phyloP scores from a whole-genome alignment of 2,888 invertebrate species.

The Eristalis pertinax region DNA sequence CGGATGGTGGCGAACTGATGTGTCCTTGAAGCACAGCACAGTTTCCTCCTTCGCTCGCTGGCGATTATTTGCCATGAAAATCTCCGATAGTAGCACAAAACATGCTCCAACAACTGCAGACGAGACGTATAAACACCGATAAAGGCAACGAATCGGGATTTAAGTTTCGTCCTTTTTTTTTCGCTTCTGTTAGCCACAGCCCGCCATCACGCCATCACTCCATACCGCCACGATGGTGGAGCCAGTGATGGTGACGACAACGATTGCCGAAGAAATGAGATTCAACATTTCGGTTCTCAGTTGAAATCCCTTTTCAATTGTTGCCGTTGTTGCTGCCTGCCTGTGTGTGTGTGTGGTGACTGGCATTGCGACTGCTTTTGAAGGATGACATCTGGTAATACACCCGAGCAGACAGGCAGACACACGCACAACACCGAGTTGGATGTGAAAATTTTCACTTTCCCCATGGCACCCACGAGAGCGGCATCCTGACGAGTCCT shows the following conservation, averaged over 20 bases:
- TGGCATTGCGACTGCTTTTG: conserved; percentile 18
- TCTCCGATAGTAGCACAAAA: conserved; percentile 26
- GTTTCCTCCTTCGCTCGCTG: conserved; percentile 20
- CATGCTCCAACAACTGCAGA: conserved; percentile 33
- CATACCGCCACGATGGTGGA: background rate
- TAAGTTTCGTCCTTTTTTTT: conserved; percentile 21
- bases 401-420: background rate
- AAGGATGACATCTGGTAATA: conserved; percentile 28
- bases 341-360: too few species aligned
- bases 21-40: conserved; percentile 30
- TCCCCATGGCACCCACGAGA: background rate
- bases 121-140: conserved; percentile 52
- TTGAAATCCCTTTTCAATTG: conserved; percentile 43
- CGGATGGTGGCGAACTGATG: conserved; percentile 17
- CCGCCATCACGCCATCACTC: background rate
- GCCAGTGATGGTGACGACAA: background rate
- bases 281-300: conserved; percentile 19
- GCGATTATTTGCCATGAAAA: conserved; percentile 43
- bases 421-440: conserved; percentile 17
- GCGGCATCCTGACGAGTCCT: background rate
- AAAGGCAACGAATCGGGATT: conserved; percentile 41
- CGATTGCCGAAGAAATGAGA: conserved; percentile 43
- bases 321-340: conserved; percentile 4
- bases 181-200: background rate
- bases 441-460: conserved; percentile 13